phyloP scores from a whole-genome alignment of 2,113 vertebrate species.

The Lonchura striata region DNA sequence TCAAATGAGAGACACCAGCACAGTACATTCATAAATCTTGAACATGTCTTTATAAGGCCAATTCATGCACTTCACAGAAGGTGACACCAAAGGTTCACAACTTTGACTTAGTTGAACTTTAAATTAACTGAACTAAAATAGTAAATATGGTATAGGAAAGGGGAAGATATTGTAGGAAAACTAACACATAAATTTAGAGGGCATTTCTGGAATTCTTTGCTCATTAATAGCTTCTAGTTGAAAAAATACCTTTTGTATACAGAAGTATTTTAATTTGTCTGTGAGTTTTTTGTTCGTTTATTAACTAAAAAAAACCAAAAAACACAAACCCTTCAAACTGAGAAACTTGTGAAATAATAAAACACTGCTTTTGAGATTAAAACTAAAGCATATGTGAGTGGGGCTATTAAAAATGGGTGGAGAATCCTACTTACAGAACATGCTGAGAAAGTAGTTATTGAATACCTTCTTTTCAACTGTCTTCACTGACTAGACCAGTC shows the following conservation, averaged over 20 bases:
- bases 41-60: not conserved
- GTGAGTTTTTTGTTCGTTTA: not conserved
- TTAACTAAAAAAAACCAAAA: not conserved
- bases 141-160: not conserved
- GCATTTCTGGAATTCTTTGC: not conserved
- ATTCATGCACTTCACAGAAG: not conserved
- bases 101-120: not conserved
- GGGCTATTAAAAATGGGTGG: not conserved
- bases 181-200: rapidly evolving
- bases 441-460: not conserved
- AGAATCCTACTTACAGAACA: not conserved
- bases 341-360: not conserved
- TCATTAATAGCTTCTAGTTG: not conserved
- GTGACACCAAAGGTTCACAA: not conserved
- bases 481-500: not conserved
- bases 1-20: not conserved
- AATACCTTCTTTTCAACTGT: not conserved
- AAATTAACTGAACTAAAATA: not conserved
- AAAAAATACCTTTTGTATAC: not conserved
- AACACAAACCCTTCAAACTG: rapidly evolving
- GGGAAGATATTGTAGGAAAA: not conserved
- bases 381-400: not conserved
- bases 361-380: not conserved
- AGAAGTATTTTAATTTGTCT: not conserved
- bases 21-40: not conserved